phyloP scores from a whole-genome alignment of 2,797 vertebrate species.

The Cyprinodon diabolis region DNA sequence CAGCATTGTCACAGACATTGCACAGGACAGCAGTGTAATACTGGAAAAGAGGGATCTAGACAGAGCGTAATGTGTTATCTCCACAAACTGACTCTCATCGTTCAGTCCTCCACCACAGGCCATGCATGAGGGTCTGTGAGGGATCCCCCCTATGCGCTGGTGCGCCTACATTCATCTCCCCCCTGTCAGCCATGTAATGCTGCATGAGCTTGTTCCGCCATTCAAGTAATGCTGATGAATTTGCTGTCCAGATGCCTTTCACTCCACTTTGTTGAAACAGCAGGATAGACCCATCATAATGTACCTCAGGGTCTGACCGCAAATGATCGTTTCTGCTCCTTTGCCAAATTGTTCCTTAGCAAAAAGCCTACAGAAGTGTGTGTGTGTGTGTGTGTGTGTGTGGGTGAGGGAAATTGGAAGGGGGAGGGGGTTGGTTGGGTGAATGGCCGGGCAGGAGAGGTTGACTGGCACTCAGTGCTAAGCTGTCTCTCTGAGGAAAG shows the following conservation, averaged over 20 bases:
- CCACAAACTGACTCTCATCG: constrained; percentile 69
- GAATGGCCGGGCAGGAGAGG: constrained; percentile 40
- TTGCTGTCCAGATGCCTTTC: constrained; percentile 68
- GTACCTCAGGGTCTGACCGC: constrained; percentile 68
- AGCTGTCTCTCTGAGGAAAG: constrained; percentile 79
- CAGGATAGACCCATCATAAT: constrained; percentile 70
- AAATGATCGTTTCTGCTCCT: constrained; percentile 62
- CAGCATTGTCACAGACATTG: constrained; percentile 68
- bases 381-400: constrained; percentile 8
- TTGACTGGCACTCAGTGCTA: constrained; percentile 75
- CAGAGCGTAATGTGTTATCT: constrained; percentile 74
- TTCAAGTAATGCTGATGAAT: constrained; percentile 77
- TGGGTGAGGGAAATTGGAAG: not conserved
- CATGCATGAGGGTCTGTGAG: constrained; percentile 72
- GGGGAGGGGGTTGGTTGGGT: not conserved
- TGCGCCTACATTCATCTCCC: constrained; percentile 74
- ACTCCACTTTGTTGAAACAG: constrained; percentile 72
- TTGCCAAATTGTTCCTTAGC: constrained; percentile 65
- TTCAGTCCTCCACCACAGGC: constrained; percentile 67
- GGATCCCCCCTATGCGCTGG: constrained; percentile 58
- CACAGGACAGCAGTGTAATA: constrained; percentile 64
- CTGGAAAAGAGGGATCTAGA: constrained; percentile 36
- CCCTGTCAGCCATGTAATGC: constrained; percentile 77
- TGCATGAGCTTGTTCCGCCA: constrained; percentile 69
- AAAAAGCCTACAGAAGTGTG: constrained; percentile 49